Evolutionary conservation across 2,113 vertebrate genomes (phyloP).

Genomic region (Austrofundulus limnaeus): DNA sequence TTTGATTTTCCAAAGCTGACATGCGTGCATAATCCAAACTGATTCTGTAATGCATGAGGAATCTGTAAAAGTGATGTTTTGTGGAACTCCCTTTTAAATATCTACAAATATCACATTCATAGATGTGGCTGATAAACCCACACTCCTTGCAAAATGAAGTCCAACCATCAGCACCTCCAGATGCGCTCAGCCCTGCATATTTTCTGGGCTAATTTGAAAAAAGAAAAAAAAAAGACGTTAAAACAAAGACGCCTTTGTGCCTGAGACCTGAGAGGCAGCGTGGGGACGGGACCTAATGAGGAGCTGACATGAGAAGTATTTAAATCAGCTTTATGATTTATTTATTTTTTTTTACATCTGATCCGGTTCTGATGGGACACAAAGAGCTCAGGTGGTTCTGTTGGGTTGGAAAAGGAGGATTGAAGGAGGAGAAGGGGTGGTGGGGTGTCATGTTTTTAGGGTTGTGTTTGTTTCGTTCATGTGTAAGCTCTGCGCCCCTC

Average conservation of each 20-base stretch:
- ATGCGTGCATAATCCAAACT: neutral
- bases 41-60: neutral
- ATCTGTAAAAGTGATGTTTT: neutral
- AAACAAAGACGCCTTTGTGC: conserved; percentile 38
- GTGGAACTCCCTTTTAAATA: no score
- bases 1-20: neutral
- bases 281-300: conserved; percentile 20
- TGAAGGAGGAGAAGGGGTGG: conserved; percentile 16
- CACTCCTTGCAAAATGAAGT: conserved; percentile 29
- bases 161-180: conserved; percentile 22
- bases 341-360: no score
- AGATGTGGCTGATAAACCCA: no score
- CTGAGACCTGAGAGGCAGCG: conserved; percentile 9
- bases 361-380: neutral
- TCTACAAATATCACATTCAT: no score
- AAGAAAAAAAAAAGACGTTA: neutral
- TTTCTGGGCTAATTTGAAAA: conserved; percentile 37
- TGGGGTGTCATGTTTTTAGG: conserved; percentile 5
- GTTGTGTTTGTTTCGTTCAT: conserved; percentile 53
- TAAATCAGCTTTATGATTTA: conserved; percentile 34
- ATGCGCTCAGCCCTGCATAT: conserved; percentile 23
- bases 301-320: conserved; percentile 51
- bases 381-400: neutral
- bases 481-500: conserved; percentile 53
- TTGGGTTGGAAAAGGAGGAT: conserved; percentile 10